These are phyloP conservation scores for Hypena proboscidalis DNA, from an alignment of 2,888 invertebrate genomes.

Conservation along the genomic window DNA sequence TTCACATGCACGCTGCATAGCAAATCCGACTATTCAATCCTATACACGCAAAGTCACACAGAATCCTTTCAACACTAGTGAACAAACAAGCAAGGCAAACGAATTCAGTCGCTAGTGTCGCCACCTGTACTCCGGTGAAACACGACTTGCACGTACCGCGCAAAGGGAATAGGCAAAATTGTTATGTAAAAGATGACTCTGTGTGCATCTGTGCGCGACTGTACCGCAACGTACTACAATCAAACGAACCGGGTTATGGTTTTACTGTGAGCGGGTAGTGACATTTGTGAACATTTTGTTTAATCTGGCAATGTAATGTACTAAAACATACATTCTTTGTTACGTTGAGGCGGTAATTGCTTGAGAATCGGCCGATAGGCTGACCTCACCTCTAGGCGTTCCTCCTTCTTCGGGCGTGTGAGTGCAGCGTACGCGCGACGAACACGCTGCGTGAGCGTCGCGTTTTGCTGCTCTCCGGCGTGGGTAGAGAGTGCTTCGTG, in stretches of 20 bases:
- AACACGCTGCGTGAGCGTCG: too few species aligned
- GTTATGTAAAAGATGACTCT: conserved; percentile 37
- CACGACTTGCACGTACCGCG: conserved; percentile 20
- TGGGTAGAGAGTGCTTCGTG: too few species aligned
- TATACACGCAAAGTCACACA: neutral
- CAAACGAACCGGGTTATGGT: conserved; percentile 17
- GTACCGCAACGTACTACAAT: conserved; percentile 22
- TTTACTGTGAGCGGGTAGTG: conserved; percentile 5
- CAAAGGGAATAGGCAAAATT: conserved; percentile 40
- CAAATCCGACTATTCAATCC: neutral
- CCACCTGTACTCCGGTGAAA: conserved; percentile 24
- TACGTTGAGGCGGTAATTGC: too few species aligned
- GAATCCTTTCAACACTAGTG: neutral
- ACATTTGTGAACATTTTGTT: neutral
- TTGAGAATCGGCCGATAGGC: too few species aligned
- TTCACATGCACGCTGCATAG: neutral
- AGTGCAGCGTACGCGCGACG: too few species aligned
- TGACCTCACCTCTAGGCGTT: too few species aligned
- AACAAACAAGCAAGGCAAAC: conserved; percentile 23
- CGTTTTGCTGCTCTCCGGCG: too few species aligned
- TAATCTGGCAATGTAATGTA: neutral
- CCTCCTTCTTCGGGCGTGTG: too few species aligned
- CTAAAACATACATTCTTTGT: too few species aligned
- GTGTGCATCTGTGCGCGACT: conserved; percentile 35
- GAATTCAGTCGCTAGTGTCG: conserved; percentile 19